Conservation (phyloP, 2,797 vertebrate genomes). For the Catostomus latipinnis region DNA sequence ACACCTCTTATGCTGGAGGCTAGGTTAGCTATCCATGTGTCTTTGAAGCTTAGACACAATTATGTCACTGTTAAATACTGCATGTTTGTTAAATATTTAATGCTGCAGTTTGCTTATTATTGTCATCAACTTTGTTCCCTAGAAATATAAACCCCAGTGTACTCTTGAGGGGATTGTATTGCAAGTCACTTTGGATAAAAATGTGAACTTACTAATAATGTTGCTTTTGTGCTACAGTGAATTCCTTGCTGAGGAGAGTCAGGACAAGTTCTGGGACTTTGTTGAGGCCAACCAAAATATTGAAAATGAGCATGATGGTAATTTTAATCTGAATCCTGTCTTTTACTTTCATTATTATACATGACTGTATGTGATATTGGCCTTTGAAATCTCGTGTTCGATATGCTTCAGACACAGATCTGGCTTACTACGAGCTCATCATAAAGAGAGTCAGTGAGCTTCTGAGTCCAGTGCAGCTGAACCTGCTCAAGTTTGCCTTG, state of each 20-base stretch:
- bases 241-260: conserved; percentile 94
- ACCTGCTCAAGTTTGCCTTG: conserved; percentile 92
- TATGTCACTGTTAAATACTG: too few species aligned
- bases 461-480: conserved; percentile 89
- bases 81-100: too few species aligned
- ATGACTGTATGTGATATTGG: too few species aligned
- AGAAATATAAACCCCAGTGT: neutral
- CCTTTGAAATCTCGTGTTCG: too few species aligned
- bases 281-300: conserved; percentile 89
- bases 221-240: conserved; percentile 79
- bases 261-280: conserved; percentile 96
- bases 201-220: too few species aligned
- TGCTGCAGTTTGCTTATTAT: too few species aligned
- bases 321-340: conserved; percentile 46
- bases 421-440: conserved; percentile 85
- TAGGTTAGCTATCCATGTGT: conserved; percentile 78
- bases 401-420: conserved; percentile 80
- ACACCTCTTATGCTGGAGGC: conserved; percentile 91
- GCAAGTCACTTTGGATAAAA: too few species aligned
- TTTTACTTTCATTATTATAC: neutral
- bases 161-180: too few species aligned
- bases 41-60: too few species aligned
- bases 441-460: conserved; percentile 82
- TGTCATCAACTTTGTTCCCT: too few species aligned
- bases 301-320: conserved; percentile 84